Evolutionary conservation across 2,888 invertebrate species (phyloP), one percentile per base, ranked within the genome.

Genomic region (Oxycera nigricornis): DNA sequence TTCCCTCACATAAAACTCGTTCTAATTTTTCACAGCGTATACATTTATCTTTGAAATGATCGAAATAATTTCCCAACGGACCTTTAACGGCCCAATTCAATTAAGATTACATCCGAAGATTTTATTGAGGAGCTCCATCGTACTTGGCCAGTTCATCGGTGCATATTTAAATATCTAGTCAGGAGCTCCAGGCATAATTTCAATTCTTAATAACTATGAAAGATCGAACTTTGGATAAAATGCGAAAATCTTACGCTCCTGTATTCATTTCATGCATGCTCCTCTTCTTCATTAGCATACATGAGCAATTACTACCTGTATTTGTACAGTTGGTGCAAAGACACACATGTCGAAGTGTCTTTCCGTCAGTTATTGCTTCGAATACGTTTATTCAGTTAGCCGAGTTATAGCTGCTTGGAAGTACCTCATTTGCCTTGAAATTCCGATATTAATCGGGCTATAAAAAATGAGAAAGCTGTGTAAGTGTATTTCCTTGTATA

Each of bases 291-390:
- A 46, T 46, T 46, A 46, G 6, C 46, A 46, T 46, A 46, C 11
- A 14, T 14, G 17, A 46, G 2, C 59, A 59, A 59, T 59, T 30
- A 30, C 59, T n/a, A 14, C 59, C 24, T 11, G 31, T 61, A 61
- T 61, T 61, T 61, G 35, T 28, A 31, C 61, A 61, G 61, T 31
- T 61, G 61, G 30, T 11, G 57, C 22, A 61, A 61, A 61, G 7
- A 31, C 20, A 28, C 35, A 26, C 30, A 61, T 31, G 20, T 4
- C 9, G 11, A 61, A 30, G 35, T 61, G 20, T 6, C 20, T 30
- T 61, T 11, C 35, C 28, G 31, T 14, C 22, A 24, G 31, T n/a
- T 61, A n/a, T 31, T 22, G 14, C 3, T 22, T 4, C 20, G 24
- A 31, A 24, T 2, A 17, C 2, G 11, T 28, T 31, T 61, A 61